These are phyloP conservation scores for Notospermus geniculatus DNA, from an alignment of 1,140 invertebrate species.

Conservation along the genomic window DNA sequence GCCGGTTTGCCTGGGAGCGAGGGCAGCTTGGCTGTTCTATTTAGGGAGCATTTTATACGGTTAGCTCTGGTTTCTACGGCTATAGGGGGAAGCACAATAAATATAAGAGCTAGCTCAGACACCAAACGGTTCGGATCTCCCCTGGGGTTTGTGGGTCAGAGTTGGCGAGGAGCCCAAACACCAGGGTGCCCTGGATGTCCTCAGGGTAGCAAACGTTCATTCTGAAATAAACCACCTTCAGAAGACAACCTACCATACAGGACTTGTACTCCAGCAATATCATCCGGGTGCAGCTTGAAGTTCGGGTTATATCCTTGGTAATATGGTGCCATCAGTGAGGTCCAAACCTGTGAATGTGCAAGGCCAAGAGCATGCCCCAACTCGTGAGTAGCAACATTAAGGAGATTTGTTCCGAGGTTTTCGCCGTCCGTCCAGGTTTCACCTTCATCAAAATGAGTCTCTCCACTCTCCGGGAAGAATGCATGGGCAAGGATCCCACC, in stretches of 20 bases:
- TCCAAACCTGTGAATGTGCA: conserved; percentile 50
- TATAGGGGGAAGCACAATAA: too few relatives aligned
- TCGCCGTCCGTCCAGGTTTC: conserved; percentile 65
- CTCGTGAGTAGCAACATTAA: conserved; percentile 57
- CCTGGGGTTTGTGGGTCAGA: too few relatives aligned
- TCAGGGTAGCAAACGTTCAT: too few relatives aligned
- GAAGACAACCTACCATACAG: conserved; percentile 58
- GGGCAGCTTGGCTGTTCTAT: too few relatives aligned
- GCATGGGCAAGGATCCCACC: conserved; percentile 80
- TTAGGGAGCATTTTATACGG: too few relatives aligned
- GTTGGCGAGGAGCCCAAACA: too few relatives aligned
- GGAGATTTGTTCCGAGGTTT: conserved; percentile 48
- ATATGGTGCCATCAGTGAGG: conserved; percentile 56
- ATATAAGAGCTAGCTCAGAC: too few relatives aligned
- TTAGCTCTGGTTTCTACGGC: too few relatives aligned
- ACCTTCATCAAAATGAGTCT: conserved; percentile 92
- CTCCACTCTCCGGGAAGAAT: conserved; percentile 70
- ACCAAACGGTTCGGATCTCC: too few relatives aligned
- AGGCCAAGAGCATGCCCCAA: conserved; percentile 57
- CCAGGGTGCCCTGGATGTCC: too few relatives aligned
- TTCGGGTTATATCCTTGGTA: conserved; percentile 62
- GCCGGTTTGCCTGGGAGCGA: too few relatives aligned
- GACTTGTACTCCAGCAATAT: conserved; percentile 72
- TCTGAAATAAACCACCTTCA: too few relatives aligned
- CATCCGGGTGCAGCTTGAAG: conserved; percentile 83